Evolutionary conservation across 2,113 vertebrate species (phyloP), one percentile per base, ranked within the genome.

Genomic region (Coptodon bakossiorum): DNA sequence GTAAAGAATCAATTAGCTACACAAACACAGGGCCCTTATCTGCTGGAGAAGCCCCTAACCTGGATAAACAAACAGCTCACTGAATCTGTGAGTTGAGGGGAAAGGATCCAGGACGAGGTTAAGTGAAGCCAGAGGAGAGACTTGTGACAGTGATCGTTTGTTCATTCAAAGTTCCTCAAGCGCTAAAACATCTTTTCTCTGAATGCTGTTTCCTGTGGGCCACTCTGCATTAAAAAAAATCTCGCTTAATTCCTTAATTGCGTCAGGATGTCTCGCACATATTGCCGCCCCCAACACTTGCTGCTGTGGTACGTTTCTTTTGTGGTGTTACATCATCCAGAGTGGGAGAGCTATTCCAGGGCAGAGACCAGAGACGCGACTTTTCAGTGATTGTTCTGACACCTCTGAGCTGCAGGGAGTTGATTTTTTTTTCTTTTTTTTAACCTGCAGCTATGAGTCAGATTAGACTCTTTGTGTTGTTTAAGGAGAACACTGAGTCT

Each of bases 361-460:
- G 88, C 83, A 76, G 76, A 87, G 83, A 84, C 81, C 78, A 68
- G 88, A 90, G 81, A 93, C 82, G 10, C 14, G 45, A 90, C 91
- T 89, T 90, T 84, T n/a, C 73, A 63, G 82, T 88, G 89, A 93
- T 93, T 92, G 92, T 86, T 93, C 68, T 90, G 92, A 94, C 93
- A 94, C 89, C 78, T 83, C 83, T 9, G 90, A 88, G 90, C 95
- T 91, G 81, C 82, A 90, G 94, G 92, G 94, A 95, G 90, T 83
- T 93, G 89, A 88, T 94, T 86, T 94, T 91, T 54, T 91, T 83
- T 84, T 90, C 93, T 36, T 22, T 66, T 29, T 73, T 91, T 86
- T 84, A 92, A 93, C 94, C 93, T 94, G 94, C 90, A 93, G 88
- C 88, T 83, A 92, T 88, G 94, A 94, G 83, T 93, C 93, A 89